Conservation (phyloP, 35 echinoderm and acorn worm species). For the Heliocidaris tuberculata region DNA sequence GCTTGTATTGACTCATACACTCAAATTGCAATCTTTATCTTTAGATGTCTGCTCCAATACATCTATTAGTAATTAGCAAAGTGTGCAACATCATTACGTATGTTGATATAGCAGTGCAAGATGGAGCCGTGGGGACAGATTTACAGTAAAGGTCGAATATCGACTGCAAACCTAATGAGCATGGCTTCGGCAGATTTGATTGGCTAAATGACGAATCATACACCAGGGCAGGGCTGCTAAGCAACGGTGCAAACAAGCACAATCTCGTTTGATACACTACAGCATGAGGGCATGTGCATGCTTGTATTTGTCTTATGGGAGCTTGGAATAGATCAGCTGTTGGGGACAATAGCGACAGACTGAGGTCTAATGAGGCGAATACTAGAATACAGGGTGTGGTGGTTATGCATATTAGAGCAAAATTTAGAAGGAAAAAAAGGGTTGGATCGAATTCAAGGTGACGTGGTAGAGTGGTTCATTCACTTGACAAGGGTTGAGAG, state of each 20-base stretch:
- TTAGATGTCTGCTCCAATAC: neutral
- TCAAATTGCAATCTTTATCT: neutral
- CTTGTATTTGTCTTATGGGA: neutral
- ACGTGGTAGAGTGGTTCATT: too few relatives aligned
- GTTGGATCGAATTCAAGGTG: too few relatives aligned
- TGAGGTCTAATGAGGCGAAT: neutral
- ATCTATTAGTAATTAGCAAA: neutral
- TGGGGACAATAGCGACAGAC: neutral
- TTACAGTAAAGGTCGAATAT: neutral
- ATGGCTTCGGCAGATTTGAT: neutral
- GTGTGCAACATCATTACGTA: neutral
- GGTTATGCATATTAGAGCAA: neutral
- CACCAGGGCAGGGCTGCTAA: neutral
- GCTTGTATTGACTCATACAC: neutral
- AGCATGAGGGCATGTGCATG: neutral
- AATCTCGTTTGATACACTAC: neutral
- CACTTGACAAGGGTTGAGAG: too few relatives aligned
- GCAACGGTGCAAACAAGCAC: conserved; percentile 14
- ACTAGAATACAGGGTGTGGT: neutral
- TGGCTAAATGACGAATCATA: neutral
- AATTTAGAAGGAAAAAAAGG: too few relatives aligned
- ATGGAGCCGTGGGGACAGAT: neutral
- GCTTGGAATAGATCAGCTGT: neutral
- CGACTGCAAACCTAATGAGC: neutral
- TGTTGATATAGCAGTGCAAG: neutral